Conservation (phyloP, 2,113 vertebrate species). For the Sinocyclocheilus anophthalmus region DNA sequence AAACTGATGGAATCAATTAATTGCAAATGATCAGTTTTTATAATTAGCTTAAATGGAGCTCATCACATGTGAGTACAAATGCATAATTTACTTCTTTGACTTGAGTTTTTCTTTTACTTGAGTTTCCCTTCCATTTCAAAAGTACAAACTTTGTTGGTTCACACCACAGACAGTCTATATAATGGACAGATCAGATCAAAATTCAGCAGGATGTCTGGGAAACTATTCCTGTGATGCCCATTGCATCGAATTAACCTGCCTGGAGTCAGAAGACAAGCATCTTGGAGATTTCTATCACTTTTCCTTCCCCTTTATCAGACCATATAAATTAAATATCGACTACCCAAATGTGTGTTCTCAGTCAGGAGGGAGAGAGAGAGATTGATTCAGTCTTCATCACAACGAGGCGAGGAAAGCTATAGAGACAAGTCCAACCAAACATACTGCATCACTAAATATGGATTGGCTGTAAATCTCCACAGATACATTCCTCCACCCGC, state of each 20-base stretch:
- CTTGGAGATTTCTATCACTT: conserved; percentile 6
- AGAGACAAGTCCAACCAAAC: conserved; percentile 35
- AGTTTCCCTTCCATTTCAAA: not conserved
- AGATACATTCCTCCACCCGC: not conserved
- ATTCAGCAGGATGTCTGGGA: not conserved
- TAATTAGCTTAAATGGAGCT: not conserved
- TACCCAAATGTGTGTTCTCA: conserved; percentile 32
- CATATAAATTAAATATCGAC: conserved; percentile 35
- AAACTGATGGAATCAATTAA: too few relatives aligned
- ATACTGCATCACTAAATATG: conserved; percentile 32
- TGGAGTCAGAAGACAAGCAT: not conserved
- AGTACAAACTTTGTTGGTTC: not conserved
- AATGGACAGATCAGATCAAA: not conserved
- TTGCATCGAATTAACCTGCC: not conserved
- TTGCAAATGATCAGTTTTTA: too few relatives aligned
- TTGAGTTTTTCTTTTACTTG: not conserved
- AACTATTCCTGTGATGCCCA: not conserved
- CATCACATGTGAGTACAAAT: not conserved
- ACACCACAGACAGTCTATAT: not conserved
- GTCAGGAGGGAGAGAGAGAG: conserved; percentile 17
- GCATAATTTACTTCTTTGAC: not conserved
- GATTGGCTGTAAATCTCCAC: conserved; percentile 15
- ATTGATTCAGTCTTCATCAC: conserved; percentile 23
- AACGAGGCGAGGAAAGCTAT: not conserved
- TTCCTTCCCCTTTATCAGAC: not conserved